Base-by-base conservation (phyloP, 2,113 vertebrate species). In the Chlorodrepanis virens region DNA sequence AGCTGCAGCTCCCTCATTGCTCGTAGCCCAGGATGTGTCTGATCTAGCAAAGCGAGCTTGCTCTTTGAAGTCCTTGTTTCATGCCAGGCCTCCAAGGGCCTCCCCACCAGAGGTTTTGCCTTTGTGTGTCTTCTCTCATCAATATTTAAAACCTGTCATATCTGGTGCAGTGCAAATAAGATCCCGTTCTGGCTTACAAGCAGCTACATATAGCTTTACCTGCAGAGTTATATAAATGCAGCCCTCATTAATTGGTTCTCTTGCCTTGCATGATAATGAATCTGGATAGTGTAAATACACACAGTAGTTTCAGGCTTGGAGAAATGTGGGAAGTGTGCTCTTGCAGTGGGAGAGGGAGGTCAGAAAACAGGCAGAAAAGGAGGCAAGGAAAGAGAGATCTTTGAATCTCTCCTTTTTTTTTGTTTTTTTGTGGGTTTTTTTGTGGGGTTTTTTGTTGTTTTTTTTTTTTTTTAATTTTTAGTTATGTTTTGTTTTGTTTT, bases 71-170 rank as follows among this genome's bases (percentile, higher is more conserved):
- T 94, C 91, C 56, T 70, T 94, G 78, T 95, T 89, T 91, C 67
- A 40, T 59, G 64, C 49, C 63, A 70, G 63, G 45, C 61, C 87
- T 70, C 85, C 35, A 24, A 85, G 63, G 76, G 28, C 63, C 45
- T 91, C 79, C 39, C 44, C 89, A 84, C 60, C 59, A 78, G 80
- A 93, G 92, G 35, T 47, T 97, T 92, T 88, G 76, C 84, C 89
- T 96, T 89, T 4, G 1, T 37, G 17, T 95, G 64, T 83, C 86
- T 87, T 80, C 44, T 84, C 84, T 96, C 74, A 86, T 85, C 75
- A 80, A 70, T 89, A 89, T 93, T 95, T 95, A 92, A 96, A 88
- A 24, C 74, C 91, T 93, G 85, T 96, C 91, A 89, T 92, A 95
- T 89, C 77, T 64, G 65, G 87, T 61, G 40, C 75, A 60, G 37